Evolutionary conservation across 2,888 invertebrate species (phyloP), one percentile per base, ranked within the genome.

Genomic region (Asteroscopus sphinx): DNA sequence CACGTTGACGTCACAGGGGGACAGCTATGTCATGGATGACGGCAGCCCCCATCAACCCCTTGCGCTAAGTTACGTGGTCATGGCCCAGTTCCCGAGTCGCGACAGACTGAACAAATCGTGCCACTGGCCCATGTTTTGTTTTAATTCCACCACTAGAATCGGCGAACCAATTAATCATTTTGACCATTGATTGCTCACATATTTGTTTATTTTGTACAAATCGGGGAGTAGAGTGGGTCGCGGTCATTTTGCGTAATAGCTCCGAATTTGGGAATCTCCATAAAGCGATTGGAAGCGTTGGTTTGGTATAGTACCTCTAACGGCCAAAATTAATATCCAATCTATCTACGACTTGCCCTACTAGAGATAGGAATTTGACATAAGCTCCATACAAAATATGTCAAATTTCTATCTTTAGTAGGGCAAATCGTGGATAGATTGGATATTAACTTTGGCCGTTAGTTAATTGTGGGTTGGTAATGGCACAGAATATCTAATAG

Each of bases 21-120:
- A 42, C 59, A 33, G 61, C 11, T 11, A 33, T 72, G 76, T 68
- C 73, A 59, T 52, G 49, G 72, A 26, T 4, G 12, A 21, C 26
- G 15, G 51, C 26, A 44, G 35, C 41, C 21, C 44, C 63, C 57
- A 25, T 6, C 52, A 32, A 33, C 6, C 51, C 61, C 51, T 47
- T 71, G 75, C 54, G 54, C 72, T 45, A 59, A 15, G 54, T 56
- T 39, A 47, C 48, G 40, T 35, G 48, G 28, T 48, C 56, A 11
- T 44, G 59, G 49, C 53, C 51, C 45, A 51, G 39, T 32, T 54
- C 15, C 21, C 11, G 5, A 0, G 35, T 12, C 32, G 30, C 41
- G 51, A 32, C 60, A 32, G n/a, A 45, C 16, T 55, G 46, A 30
- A 32, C 60, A 32, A 13, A 45, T 25, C 51, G 46, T 30, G 40